Evolutionary conservation across 1,140 invertebrate genomes (phyloP).

Genomic region (Pteromalus puparum): DNA sequence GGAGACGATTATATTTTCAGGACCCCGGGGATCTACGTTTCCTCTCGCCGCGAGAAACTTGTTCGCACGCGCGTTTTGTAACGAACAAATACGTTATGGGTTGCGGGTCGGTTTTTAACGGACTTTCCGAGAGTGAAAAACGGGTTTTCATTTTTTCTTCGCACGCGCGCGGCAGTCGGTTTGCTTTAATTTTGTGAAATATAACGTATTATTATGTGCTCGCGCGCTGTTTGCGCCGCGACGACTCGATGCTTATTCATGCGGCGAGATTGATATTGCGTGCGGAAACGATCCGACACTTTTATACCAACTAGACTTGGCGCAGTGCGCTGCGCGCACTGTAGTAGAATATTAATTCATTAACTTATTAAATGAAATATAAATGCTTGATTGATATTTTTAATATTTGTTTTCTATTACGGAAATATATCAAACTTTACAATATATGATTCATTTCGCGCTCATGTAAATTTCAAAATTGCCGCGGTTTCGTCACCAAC

Average conservation of each 20-base stretch:
- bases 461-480: no score
- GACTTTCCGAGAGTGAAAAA: not conserved
- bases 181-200: not conserved
- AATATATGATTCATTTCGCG: no score
- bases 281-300: not conserved
- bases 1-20: conserved; percentile 8
- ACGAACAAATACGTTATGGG: conserved; percentile 43
- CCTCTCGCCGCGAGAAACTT: conserved; percentile 35
- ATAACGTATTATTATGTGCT: not conserved
- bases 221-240: no score
- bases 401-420: no score
- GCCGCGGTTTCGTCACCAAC: no score
- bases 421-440: no score
- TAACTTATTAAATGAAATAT: no score
- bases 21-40: conserved; percentile 5
- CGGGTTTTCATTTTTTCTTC: not conserved
- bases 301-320: no score
- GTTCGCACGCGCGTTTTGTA: conserved; percentile 33
- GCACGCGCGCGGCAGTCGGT: not conserved
- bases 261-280: not conserved
- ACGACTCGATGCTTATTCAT: not conserved
- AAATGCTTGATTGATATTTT: no score
- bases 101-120: conserved; percentile 4
- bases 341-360: no score
- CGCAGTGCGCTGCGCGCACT: no score